Conservation (phyloP, 2,797 vertebrate genomes). For the Xerus rutilus region DNA sequence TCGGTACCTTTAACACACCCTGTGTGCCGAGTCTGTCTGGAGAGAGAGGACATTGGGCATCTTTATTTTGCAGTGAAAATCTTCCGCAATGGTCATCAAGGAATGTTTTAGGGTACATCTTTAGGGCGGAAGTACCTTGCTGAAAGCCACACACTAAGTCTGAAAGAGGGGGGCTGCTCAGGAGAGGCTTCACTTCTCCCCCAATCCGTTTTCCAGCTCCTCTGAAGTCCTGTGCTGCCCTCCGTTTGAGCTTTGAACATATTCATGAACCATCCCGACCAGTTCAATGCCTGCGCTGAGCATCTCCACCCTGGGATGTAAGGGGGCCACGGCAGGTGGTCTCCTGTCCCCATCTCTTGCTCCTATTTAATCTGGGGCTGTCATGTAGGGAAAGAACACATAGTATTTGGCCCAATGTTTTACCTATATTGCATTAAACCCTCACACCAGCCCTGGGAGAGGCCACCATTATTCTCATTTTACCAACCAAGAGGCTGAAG, state of each 20-base stretch:
- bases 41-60: too few species aligned
- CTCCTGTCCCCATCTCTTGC: background rate
- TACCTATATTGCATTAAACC: background rate
- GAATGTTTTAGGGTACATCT: too few species aligned
- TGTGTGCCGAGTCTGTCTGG: too few species aligned
- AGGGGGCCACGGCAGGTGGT: background rate
- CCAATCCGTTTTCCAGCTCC: background rate
- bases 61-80: too few species aligned
- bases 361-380: background rate
- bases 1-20: too few species aligned
- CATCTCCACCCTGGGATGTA: background rate
- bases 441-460: background rate
- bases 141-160: background rate
- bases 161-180: background rate
- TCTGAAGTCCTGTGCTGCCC: background rate
- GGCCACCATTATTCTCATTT: background rate
- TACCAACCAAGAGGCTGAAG: background rate
- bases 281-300: background rate
- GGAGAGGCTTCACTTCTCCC: background rate
- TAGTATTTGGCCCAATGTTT: background rate
- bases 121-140: background rate
- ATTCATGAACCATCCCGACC: background rate
- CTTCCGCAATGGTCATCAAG: too few species aligned
- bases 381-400: background rate
- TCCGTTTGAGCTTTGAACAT: background rate